Evolutionary conservation across 2,797 vertebrate genomes (phyloP).

Genomic region (Adelosebastes latens): DNA sequence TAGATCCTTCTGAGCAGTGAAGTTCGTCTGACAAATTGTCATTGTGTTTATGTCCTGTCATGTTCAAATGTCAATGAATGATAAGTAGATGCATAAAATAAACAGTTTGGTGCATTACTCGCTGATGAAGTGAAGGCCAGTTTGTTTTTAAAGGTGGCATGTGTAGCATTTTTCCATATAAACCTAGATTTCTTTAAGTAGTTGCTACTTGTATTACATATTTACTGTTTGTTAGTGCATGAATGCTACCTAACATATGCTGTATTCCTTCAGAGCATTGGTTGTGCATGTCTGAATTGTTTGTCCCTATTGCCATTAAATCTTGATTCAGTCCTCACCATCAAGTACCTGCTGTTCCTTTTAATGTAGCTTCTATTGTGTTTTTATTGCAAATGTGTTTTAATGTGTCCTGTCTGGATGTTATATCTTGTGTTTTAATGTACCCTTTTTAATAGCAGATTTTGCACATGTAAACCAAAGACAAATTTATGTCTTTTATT

Average conservation of each 20-base stretch:
- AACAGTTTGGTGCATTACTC: neutral
- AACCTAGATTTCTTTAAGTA: neutral
- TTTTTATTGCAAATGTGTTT: no score
- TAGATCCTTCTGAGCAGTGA: slow-evolving; percentile 64
- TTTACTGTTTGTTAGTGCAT: neutral
- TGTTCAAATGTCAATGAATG: slow-evolving; percentile 55
- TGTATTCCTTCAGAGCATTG: neutral
- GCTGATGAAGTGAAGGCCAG: neutral
- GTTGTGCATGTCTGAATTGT: neutral
- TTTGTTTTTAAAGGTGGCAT: neutral
- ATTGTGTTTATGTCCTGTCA: slow-evolving; percentile 51
- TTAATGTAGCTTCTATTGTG: no score
- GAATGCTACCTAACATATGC: neutral
- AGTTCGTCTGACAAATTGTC: slow-evolving; percentile 56
- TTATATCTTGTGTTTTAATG: no score
- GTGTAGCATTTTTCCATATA: neutral
- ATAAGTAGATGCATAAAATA: slow-evolving; percentile 9
- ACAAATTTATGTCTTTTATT: no score
- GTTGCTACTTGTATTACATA: neutral
- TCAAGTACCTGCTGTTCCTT: no score
- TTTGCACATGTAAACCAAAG: no score
- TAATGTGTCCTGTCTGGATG: no score
- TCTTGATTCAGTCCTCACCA: no score
- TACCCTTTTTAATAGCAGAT: no score
- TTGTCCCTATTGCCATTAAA: no score